Conservation (phyloP, 2,888 invertebrate species). For the Rhagophthalmus giganteus region DNA sequence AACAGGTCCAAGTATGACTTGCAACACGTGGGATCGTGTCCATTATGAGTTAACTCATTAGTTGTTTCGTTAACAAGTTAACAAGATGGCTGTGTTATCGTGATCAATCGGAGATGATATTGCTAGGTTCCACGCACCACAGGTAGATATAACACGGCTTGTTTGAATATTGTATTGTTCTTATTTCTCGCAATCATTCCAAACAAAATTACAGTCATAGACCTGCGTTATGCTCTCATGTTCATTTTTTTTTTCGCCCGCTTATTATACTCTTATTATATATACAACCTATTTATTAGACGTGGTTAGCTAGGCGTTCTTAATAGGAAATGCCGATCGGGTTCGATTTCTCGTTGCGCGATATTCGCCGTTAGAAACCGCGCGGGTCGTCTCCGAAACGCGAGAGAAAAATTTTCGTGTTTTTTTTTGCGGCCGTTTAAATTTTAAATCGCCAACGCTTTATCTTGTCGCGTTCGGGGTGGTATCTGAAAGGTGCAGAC, state of each 20-base stretch:
- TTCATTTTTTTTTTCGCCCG: constrained; percentile 44
- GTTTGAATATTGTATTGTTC: constrained; percentile 38
- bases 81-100: constrained; percentile 54
- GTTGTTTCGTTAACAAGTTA: constrained; percentile 55
- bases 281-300: constrained; percentile 11
- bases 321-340: too few relatives aligned
- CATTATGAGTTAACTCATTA: constrained; percentile 54
- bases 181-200: constrained; percentile 42
- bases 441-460: constrained; percentile 42
- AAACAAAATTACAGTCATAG: constrained; percentile 44
- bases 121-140: constrained; percentile 50
- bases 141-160: constrained; percentile 40
- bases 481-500: constrained; percentile 49
- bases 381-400: background rate
- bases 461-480: constrained; percentile 41
- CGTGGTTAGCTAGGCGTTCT: background rate
- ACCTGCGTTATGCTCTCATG: constrained; percentile 40
- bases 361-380: too few relatives aligned
- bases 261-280: constrained; percentile 33
- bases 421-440: constrained; percentile 26
- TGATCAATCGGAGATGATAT: constrained; percentile 51
- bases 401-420: constrained; percentile 11
- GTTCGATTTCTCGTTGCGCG: too few relatives aligned
- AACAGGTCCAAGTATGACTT: constrained; percentile 50
- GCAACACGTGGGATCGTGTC: constrained; percentile 48